Base-by-base conservation (phyloP, 2,888 invertebrate genomes). In the Stenichneumon culpator region DNA sequence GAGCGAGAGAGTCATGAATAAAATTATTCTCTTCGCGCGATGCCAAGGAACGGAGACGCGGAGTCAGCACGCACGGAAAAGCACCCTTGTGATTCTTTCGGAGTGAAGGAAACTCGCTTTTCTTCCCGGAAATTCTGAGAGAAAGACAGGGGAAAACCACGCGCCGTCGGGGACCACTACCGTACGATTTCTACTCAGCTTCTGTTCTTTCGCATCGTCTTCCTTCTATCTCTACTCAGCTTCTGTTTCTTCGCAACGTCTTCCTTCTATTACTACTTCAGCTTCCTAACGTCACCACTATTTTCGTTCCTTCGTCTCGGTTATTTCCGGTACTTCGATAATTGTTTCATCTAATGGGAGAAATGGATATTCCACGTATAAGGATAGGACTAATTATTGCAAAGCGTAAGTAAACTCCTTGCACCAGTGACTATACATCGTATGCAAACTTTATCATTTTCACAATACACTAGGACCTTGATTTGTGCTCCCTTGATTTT, bases 1-100 rank as follows among this genome's bases (percentile, higher is more conserved):
- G 50, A 68, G 69, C 50, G 74, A 63, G 69, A 36, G 79, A 83
- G 69, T 69, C 79, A 79, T 83, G 83, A 83, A 83, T 83, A 83
- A 83, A 83, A 79, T 83, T 74, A 83, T 83, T 74, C 60, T 47
- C 74, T 60, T 69, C 39, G 60, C n/a, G 68, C 50, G 39, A 72
- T 11, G 16, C 47, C 47, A 14, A 72, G 36, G 54, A 57, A 32
- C 36, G 36, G 47, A 73, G 52, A 19, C 36, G 69, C 2, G 69
- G 52, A 69, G 68, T 52, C 68, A 60, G 73, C 52, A 63, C 50
- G 69, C 63, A 74, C 63, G 65, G 36, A 74, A 79, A 69, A 54
- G 79, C 69, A 79, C 22, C 65, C 60, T 47, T 54, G 69, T 39
- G 63, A 52, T 32, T 74, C 69, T 69, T 63, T 50, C 16, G 52